Conservation (phyloP, 2,888 invertebrate species). For the Gastrophysa polygoni region DNA sequence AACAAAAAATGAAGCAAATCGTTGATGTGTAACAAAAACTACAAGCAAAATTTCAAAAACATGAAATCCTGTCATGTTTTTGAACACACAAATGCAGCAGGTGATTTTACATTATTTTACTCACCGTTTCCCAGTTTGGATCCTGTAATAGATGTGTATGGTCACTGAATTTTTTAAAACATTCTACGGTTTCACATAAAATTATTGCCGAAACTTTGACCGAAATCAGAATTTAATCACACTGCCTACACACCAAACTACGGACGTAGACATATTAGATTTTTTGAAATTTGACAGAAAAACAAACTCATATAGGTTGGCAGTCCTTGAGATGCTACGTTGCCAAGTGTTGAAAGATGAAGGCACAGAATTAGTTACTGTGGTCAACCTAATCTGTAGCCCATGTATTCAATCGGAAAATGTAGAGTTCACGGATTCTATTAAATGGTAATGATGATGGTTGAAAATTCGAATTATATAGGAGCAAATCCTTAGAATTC, state of each 20-base stretch:
- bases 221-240: conserved; percentile 22
- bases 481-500: no score
- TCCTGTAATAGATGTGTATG: conserved; percentile 4
- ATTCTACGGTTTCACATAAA: conserved; percentile 16
- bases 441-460: no score
- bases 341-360: neutral
- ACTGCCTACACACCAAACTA: conserved; percentile 31
- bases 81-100: conserved; percentile 4
- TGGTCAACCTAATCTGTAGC: no score
- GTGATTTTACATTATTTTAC: conserved; percentile 17
- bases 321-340: conserved; percentile 3
- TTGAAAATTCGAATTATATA: no score
- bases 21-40: conserved; percentile 17
- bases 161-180: conserved; percentile 21
- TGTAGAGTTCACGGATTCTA: no score
- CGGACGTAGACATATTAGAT: conserved; percentile 33
- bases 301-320: conserved; percentile 15
- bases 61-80: conserved; percentile 23
- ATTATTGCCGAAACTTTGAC: conserved; percentile 20
- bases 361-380: no score
- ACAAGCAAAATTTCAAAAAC: conserved; percentile 29
- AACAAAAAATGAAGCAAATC: conserved; percentile 11
- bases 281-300: conserved; percentile 24
- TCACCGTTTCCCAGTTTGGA: conserved; percentile 23
- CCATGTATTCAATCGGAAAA: no score